A percentile compares a stretch with the other conserved stretches of the same genome.
These are phyloP conservation scores for rabbit (Oryctolagus cuniculus) DNA, from an alignment of 2,113 vertebrate genomes.

Conservation along the genomic window DNA sequence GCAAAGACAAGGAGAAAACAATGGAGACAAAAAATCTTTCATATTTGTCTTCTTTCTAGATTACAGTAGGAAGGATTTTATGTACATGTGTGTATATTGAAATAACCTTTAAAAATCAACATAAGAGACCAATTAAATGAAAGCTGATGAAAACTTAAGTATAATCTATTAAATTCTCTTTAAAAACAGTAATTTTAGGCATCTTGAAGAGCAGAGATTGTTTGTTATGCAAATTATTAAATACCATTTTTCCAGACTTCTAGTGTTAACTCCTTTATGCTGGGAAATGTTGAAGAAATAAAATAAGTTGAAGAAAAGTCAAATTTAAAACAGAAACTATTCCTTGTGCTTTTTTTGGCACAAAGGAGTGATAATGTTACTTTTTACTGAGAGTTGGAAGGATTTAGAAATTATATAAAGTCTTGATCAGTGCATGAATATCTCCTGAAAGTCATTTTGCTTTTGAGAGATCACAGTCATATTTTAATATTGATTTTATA, in stretches of 20 bases:
- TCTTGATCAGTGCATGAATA: neutral
- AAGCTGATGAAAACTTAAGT: slow-evolving; percentile 33
- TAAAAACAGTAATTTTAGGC: neutral
- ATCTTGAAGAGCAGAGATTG: neutral
- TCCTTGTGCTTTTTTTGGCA: neutral
- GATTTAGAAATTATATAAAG: slow-evolving; percentile 14
- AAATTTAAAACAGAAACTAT: neutral
- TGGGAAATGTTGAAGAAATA: slow-evolving; percentile 5
- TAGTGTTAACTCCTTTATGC: slow-evolving; percentile 4
- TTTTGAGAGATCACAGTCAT: slow-evolving; percentile 50
- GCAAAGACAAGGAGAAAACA: neutral
- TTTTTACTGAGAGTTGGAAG: neutral
- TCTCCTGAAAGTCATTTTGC: neutral
- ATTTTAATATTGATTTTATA: slow-evolving; percentile 55
- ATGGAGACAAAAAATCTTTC: neutral
- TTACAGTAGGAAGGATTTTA: neutral
- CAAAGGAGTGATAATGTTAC: neutral
- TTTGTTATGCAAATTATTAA: slow-evolving; percentile 8
- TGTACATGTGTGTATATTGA: neutral
- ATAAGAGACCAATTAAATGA: slow-evolving; percentile 17
- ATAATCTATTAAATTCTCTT: slow-evolving; percentile 18
- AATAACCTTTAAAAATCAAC: neutral
- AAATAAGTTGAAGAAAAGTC: slow-evolving; percentile 53
- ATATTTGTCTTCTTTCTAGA: slow-evolving; percentile 21
- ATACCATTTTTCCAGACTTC: neutral